Base-by-base conservation (phyloP, 2,888 invertebrate species). In the Andrena hattorfiana region DNA sequence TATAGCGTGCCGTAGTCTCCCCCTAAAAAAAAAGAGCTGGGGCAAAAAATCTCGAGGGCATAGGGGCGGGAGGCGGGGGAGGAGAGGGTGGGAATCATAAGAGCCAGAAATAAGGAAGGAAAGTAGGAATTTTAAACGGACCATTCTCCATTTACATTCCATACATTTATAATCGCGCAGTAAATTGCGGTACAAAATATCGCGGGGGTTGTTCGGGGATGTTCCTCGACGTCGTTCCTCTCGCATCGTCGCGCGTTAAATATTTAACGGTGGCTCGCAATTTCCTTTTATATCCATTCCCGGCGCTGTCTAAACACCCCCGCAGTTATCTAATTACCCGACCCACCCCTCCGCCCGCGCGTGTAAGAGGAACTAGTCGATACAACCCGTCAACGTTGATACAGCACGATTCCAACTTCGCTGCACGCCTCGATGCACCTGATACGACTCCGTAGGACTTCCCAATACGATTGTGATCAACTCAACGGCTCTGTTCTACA, bases 1-100 rank as follows among this genome's bases (percentile, higher is more conserved):
- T 85, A 86, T 86, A 85, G 83, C 80, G 86, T 69, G 62, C 71
- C 64, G 83, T 56, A 35, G 68, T 69, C 73, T 48, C 69, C 30
- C 42, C 42, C 10, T 2, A 0, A 42, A 42, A 62, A 81, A 83
- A 81, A 81, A 77, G 70, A 77, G 42, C 69, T n/a, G n/a, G n/a
- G n/a, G n/a, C n/a, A n/a, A n/a, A n/a, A n/a, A n/a, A 62, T 54
- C 56, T 26, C 51, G 59, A 16, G 28, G 28, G n/a, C 2, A 3
- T 23, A 10, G 5, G 3, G n/a, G 2, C 6, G 8, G 28, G 3
- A 10, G 2, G 10, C 16, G n/a, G 8, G 10, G 13, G n/a, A 2
- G 16, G 10, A 2, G 10, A 16, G 5, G 35, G n/a, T 2, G 56
- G 32, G 28, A 49, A 48, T 66, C 60, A 16, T 77, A 73, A 64